Conservation (phyloP, 2,888 invertebrate genomes). For the Coremacera marginata region DNA sequence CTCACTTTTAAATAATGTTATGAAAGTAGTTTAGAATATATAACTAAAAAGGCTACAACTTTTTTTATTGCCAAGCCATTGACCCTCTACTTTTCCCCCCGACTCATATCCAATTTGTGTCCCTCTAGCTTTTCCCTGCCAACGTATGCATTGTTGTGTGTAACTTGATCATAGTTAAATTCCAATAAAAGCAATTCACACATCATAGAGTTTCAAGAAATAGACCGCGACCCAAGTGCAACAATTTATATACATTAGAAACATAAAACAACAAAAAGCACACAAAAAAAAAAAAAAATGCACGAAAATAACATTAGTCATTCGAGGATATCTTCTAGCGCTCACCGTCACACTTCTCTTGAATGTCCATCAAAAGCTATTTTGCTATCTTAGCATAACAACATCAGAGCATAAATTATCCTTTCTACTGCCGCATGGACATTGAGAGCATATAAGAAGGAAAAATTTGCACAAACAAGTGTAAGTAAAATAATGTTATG, state of each 20-base stretch:
- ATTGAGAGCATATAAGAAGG: background rate
- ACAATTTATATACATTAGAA: conserved; percentile 43
- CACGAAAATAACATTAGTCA: conserved; percentile 44
- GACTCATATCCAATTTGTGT: too few relatives aligned
- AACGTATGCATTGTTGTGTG: background rate
- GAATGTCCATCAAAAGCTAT: conserved; percentile 42
- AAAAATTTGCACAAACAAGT: conserved; percentile 43
- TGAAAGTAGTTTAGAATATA: too few relatives aligned
- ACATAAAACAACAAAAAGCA: conserved; percentile 14
- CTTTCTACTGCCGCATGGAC: conserved; percentile 35
- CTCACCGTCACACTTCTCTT: background rate
- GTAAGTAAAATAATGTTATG: conserved; percentile 47
- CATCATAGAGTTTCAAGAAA: background rate
- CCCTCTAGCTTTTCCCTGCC: background rate
- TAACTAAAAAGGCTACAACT: too few relatives aligned
- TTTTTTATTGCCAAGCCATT: too few relatives aligned
- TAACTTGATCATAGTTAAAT: conserved; percentile 21
- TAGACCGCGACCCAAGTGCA: background rate
- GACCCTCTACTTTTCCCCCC: too few relatives aligned
- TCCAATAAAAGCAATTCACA: conserved; percentile 41
- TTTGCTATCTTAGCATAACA: conserved; percentile 34
- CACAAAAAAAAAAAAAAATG: background rate
- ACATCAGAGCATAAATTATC: conserved; percentile 46
- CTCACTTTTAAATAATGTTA: too few relatives aligned
- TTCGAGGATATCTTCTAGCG: conserved; percentile 20